Evolutionary conservation across 2,888 invertebrate species (phyloP).

Genomic region (Athetis lepigone): DNA sequence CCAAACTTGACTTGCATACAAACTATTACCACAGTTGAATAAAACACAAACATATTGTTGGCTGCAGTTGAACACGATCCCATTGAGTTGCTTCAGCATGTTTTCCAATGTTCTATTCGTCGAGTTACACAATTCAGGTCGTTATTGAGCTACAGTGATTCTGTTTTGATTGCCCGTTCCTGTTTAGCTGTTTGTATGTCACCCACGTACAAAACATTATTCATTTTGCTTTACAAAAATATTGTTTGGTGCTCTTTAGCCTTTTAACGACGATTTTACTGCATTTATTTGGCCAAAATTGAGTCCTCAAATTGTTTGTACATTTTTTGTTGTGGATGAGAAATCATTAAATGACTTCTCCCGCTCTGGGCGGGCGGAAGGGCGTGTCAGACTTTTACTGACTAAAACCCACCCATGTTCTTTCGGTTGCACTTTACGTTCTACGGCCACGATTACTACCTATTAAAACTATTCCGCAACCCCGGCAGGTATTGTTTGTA

Average conservation of each 20-base stretch:
- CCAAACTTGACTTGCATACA: background rate
- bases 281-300: background rate
- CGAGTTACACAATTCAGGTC: constrained; percentile 24
- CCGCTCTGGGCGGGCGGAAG: too few relatives aligned
- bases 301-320: too few relatives aligned
- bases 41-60: constrained; percentile 4
- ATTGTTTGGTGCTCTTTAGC: background rate
- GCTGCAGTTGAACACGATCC: constrained; percentile 4
- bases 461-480: too few relatives aligned
- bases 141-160: constrained; percentile 37
- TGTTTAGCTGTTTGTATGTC: constrained; percentile 24
- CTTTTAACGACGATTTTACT: background rate
- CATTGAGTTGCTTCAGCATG: constrained; percentile 13
- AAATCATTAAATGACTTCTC: too few relatives aligned
- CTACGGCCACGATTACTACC: too few relatives aligned
- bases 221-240: background rate
- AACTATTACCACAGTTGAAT: background rate
- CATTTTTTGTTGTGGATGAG: too few relatives aligned
- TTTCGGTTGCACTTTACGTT: too few relatives aligned
- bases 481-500: too few relatives aligned
- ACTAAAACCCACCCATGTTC: too few relatives aligned
- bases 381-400: too few relatives aligned
- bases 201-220: constrained; percentile 23
- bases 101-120: constrained; percentile 35
- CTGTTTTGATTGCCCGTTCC: constrained; percentile 24